phyloP scores from a whole-genome alignment of 2,797 vertebrate species.

The Salarias fasciatus region DNA sequence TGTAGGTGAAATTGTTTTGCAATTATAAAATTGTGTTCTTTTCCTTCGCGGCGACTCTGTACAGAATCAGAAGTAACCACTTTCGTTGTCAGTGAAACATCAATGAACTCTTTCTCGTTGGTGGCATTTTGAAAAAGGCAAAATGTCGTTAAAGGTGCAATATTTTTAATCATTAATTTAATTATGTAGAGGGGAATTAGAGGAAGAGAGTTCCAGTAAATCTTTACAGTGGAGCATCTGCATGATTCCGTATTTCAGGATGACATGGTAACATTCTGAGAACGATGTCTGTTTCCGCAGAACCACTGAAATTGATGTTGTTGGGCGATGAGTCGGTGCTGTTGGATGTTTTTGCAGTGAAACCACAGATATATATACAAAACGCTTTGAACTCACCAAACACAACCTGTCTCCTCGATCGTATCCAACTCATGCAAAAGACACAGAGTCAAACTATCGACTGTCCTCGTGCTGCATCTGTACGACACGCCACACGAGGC shows the following conservation, averaged over 20 bases:
- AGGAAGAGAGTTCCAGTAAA: too few relatives aligned
- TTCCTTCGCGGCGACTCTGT: background rate
- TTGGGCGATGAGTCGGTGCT: too few relatives aligned
- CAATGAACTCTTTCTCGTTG: background rate
- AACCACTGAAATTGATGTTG: too few relatives aligned
- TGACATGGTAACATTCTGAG: too few relatives aligned
- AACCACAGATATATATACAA: too few relatives aligned
- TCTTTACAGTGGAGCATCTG: too few relatives aligned
- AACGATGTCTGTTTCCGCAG: too few relatives aligned
- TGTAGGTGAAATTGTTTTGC: slow-evolving; percentile 9
- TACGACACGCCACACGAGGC: slow-evolving; percentile 24
- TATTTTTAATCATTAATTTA: background rate
- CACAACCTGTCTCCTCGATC: too few relatives aligned
- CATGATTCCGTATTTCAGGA: too few relatives aligned
- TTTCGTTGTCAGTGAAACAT: background rate
- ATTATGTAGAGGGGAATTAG: too few relatives aligned
- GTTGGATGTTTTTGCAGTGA: too few relatives aligned
- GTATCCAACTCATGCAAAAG: slow-evolving; percentile 16
- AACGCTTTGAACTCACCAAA: too few relatives aligned
- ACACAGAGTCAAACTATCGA: slow-evolving; percentile 17
- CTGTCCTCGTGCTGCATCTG: slow-evolving; percentile 37
- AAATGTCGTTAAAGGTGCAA: background rate
- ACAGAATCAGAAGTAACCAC: background rate
- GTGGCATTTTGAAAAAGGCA: slow-evolving; percentile 12
- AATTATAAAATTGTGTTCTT: background rate